Base-by-base conservation (phyloP, 2,113 vertebrate genomes). In the Gavialis gangeticus region DNA sequence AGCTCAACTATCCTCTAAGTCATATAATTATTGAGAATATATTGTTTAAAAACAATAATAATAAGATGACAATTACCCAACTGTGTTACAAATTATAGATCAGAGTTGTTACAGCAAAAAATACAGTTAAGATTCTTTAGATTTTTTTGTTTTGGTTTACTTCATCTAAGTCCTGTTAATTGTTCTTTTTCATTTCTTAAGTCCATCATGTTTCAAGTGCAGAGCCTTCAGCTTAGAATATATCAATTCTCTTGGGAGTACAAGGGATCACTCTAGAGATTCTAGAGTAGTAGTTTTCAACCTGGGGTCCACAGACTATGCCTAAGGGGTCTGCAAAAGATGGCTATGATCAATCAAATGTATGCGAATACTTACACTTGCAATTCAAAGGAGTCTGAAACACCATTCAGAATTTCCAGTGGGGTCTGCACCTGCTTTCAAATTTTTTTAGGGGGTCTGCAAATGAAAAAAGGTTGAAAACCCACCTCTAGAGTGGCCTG, bases 1-100 rank as follows among this genome's bases (percentile, higher is more conserved):
- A 90, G 63, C 87, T 93, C 75, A 88, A 37, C 73, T 84, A 63
- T 90, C 75, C 91, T 81, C 56, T 88, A 84, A 91, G 87, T 93
- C 64, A 13, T 55, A 11, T 12, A 81, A 85, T 82, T 93, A 75
- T 86, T 96, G 88, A 93, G 67, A 91, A 85, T 55, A 27, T 56
- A 67, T 84, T 92, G 16, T 56, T 82, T 85, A 93, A 85, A 73
- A 80, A 64, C 30, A 77, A 28, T 90, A 79, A 75, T 80, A 84
- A 30, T 83, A 82, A 84, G 28, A n/a, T 71, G 59, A 46, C 87
- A 85, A 80, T 69, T 71, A 87, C 96, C 92, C 46, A 46, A 54
- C 57, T 91, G 87, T 21, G 46, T 77, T 90, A 60, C n/a, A 57
- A 24, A 21, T 89, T 89, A 79, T 58, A 85, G 7, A 16, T 80